phyloP scores from a whole-genome alignment of 2,888 invertebrate species.

The Sarcophaga carnaria region DNA sequence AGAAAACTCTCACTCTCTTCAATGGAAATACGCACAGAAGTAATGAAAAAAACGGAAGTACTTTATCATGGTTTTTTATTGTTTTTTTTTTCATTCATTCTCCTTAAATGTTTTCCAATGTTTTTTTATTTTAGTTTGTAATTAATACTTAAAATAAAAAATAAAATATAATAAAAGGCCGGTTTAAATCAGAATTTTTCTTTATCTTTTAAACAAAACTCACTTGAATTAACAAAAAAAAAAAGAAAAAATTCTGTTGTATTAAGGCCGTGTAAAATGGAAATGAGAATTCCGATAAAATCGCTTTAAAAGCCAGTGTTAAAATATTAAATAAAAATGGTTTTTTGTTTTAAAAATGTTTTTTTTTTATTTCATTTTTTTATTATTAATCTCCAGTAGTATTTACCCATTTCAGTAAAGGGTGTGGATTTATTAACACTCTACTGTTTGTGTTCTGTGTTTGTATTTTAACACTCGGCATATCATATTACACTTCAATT shows the following conservation, averaged over 20 bases:
- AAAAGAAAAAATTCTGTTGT: slow-evolving; percentile 7
- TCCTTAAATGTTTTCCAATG: slow-evolving; percentile 22
- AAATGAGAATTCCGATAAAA: background rate
- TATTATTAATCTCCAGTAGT: background rate
- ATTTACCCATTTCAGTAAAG: background rate
- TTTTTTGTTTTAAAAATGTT: background rate
- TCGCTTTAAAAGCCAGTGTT: background rate
- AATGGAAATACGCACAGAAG: slow-evolving; percentile 20
- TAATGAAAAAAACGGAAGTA: slow-evolving; percentile 51
- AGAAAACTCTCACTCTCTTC: slow-evolving; percentile 33
- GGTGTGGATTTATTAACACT: slow-evolving; percentile 43
- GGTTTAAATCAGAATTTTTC: slow-evolving; percentile 33
- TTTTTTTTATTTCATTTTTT: background rate
- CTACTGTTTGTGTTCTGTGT: background rate
- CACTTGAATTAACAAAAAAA: slow-evolving; percentile 17
- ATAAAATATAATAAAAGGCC: slow-evolving; percentile 41
- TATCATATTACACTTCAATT: slow-evolving; percentile 27
- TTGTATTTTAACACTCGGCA: too few relatives aligned
- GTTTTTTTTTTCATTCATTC: background rate
- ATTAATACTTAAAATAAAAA: slow-evolving; percentile 47
- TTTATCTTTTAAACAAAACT: slow-evolving; percentile 34
- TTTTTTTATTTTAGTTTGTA: slow-evolving; percentile 43
- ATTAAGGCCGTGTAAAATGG: background rate
- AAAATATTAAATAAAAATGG: too few relatives aligned
- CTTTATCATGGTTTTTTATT: slow-evolving; percentile 56